Base-by-base conservation (phyloP, 2,113 vertebrate species). In the Formicarius rufipectus region DNA sequence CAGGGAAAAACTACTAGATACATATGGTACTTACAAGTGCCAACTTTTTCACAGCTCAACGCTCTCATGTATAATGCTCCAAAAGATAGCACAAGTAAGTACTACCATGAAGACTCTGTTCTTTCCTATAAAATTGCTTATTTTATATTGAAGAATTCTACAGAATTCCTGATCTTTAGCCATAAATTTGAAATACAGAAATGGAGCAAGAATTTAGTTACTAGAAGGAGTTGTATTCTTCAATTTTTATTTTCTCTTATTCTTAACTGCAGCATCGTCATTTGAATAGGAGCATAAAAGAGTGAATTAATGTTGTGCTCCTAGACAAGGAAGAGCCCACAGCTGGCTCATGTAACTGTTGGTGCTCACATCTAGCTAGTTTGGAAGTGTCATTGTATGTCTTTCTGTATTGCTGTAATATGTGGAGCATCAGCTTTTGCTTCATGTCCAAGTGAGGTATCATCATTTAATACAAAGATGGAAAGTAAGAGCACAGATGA, bases 11-110 rank as follows among this genome's bases (percentile, higher is more conserved):
- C 18, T 44, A 24, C 37, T 72, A 72, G 53, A 15, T 78, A 24
- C 10, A 75, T 13, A 18, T 59, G 5, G 17, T 59, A 11, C 42
- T 78, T 81, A 17, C 8, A 69, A 0, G 0, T 52, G 23, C 25
- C 53, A 33, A 15, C 13, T 58, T 81, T 62, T 84, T 76, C 27
- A 22, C 62, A 83, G 19, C n/a, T 64, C 56, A 63, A 17, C 21
- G 1, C 2, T 85, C 14, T 49, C 55, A 20, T 3, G 1, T 64
- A 24, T 64, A 56, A 28, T 40, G 18, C 13, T 22, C 8, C 0
- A 4, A 35, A 71, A 67, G 33, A 7, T 14, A 28, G 6, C 27
- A 50, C 16, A 66, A 63, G 39, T 21, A 56, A 15, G 10, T 64
- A 6, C 28, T 72, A 25, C 17, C 6, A n/a, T 7, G 42, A 72